Evolutionary conservation across 2,797 vertebrate genomes (phyloP).

Genomic region (Sciaenops ocellatus): DNA sequence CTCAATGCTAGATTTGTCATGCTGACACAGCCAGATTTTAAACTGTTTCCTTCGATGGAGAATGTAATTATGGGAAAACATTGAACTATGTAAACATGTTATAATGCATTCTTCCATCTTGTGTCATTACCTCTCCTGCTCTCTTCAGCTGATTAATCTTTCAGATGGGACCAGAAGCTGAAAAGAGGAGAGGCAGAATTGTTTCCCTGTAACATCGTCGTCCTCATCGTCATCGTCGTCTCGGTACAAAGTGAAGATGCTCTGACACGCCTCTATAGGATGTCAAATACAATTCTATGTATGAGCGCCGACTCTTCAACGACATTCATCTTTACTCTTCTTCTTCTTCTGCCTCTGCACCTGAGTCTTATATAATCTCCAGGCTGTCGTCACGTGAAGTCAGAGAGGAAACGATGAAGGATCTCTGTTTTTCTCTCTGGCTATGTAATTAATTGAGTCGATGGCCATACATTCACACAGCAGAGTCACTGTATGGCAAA

Average conservation of each 20-base stretch:
- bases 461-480: slow-evolving; percentile 36
- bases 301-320: slow-evolving; percentile 40
- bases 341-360: slow-evolving; percentile 29
- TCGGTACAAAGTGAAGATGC: slow-evolving; percentile 42
- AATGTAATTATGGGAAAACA: neutral
- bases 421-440: slow-evolving; percentile 12
- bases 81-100: neutral
- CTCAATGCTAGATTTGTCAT: neutral
- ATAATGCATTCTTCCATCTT: slow-evolving; percentile 3
- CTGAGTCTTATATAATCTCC: slow-evolving; percentile 49
- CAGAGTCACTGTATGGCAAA: slow-evolving; percentile 24
- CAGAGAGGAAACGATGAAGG: slow-evolving; percentile 32
- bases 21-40: neutral
- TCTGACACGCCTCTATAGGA: slow-evolving; percentile 43
- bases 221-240: slow-evolving; percentile 31
- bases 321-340: slow-evolving; percentile 53
- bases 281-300: slow-evolving; percentile 68
- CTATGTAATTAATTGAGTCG: slow-evolving; percentile 52
- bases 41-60: neutral
- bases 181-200: slow-evolving; percentile 40
- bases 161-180: slow-evolving; percentile 43
- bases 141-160: slow-evolving; percentile 67
- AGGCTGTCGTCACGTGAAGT: slow-evolving; percentile 45
- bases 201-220: slow-evolving; percentile 33
- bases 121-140: neutral